Conservation (phyloP, 2,113 vertebrate species). For the Melanocharis versteri region DNA sequence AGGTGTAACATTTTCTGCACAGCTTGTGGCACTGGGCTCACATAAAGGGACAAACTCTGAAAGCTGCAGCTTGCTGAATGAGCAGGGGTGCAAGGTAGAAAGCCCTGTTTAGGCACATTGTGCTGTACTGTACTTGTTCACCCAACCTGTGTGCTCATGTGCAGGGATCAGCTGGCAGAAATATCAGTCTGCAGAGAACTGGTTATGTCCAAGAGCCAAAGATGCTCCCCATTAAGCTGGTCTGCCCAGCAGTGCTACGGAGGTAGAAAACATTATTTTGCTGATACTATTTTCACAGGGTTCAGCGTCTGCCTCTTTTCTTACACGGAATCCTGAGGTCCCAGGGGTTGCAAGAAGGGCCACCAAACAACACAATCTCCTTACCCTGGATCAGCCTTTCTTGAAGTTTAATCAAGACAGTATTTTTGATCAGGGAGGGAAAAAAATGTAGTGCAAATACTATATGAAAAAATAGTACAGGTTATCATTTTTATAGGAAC, state of each 20-base stretch:
- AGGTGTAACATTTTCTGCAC: background rate
- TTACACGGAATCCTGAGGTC: background rate
- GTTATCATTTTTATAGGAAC: background rate
- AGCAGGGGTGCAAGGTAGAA: background rate
- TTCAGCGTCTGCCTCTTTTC: background rate
- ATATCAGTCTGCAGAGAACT: background rate
- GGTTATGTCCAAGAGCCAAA: background rate
- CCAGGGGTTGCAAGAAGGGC: background rate
- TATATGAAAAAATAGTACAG: background rate
- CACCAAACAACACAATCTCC: background rate
- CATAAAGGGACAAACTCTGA: background rate
- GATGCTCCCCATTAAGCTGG: background rate
- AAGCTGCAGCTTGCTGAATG: background rate
- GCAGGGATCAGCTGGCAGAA: background rate
- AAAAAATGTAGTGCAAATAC: background rate
- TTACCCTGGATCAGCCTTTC: background rate
- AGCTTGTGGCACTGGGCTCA: background rate
- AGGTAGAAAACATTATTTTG: background rate
- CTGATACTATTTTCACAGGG: background rate
- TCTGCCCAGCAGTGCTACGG: background rate
- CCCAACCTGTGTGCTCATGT: background rate
- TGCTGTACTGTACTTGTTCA: background rate
- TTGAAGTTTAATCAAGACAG: background rate
- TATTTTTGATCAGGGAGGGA: background rate
- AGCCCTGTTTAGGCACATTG: accelerated